A percentile compares a stretch with the other conserved stretches of the same genome.
Conservation (phyloP, 2,888 invertebrate species). For the Eumerus sabulonum region DNA sequence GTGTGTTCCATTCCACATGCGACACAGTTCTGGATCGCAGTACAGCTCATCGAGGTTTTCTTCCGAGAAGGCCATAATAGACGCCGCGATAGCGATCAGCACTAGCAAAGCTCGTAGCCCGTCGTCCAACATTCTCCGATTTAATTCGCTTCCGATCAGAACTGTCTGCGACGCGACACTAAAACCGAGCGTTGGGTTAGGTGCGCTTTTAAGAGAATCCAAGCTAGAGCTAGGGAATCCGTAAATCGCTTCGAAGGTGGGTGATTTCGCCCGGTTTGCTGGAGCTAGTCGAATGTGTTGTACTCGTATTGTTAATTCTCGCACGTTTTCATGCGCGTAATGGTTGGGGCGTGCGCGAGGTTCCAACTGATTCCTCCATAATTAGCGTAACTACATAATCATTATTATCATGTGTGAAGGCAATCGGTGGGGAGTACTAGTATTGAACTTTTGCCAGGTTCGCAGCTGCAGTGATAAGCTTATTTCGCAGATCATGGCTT, state of each 20-base stretch:
- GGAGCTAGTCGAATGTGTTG: neutral
- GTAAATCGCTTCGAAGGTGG: conserved; percentile 25
- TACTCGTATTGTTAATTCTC: conserved; percentile 31
- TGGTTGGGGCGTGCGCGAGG: conserved; percentile 21
- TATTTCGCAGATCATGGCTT: conserved; percentile 20
- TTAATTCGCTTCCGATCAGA: conserved; percentile 53
- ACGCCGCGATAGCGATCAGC: conserved; percentile 14
- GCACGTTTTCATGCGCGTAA: conserved; percentile 39
- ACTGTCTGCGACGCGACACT: conserved; percentile 52
- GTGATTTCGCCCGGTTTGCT: too few species aligned
- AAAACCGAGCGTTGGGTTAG: conserved; percentile 30
- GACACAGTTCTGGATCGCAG: conserved; percentile 73
- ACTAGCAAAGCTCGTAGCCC: conserved; percentile 16
- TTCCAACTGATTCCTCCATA: conserved; percentile 28
- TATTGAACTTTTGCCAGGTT: neutral
- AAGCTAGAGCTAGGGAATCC: neutral
- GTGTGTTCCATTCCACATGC: conserved; percentile 67
- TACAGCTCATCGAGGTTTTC: conserved; percentile 67
- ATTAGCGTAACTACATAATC: conserved; percentile 43
- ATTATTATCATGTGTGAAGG: neutral
- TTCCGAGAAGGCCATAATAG: conserved; percentile 11
- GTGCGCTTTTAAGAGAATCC: conserved; percentile 54
- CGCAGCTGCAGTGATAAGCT: conserved; percentile 40
- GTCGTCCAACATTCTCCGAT: conserved; percentile 40
- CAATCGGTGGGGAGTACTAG: conserved; percentile 10